Percentiles rank a stretch among this genome's conserved stretches.
These are phyloP conservation scores for Eubasilissa regina DNA, from an alignment of 1,140 invertebrate genomes.

Conservation along the genomic window DNA sequence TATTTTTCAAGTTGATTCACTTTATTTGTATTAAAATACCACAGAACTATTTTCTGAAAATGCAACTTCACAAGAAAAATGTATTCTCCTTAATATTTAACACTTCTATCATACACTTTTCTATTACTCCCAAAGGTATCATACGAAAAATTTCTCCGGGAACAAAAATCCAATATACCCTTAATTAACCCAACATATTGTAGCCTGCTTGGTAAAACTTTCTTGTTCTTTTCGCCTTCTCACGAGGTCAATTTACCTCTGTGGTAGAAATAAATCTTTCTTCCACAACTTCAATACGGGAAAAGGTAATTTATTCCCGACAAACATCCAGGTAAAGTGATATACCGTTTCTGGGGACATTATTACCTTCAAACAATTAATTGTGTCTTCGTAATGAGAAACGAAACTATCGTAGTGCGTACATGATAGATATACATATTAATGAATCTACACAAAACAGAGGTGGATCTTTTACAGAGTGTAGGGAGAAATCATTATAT, in stretches of 20 bases:
- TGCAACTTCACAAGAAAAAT: too few species aligned
- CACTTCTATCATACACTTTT: background rate
- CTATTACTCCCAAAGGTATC: background rate
- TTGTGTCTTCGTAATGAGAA: background rate
- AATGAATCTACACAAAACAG: background rate
- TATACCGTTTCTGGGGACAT: slow-evolving; percentile 18
- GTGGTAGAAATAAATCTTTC: slow-evolving; percentile 30
- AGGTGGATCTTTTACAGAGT: background rate
- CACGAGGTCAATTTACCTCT: slow-evolving; percentile 14
- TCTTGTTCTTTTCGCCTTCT: slow-evolving; percentile 27
- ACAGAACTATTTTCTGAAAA: too few species aligned
- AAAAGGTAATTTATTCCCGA: slow-evolving; percentile 30
- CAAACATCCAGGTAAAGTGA: slow-evolving; percentile 2
- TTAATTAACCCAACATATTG: slow-evolving; percentile 26
- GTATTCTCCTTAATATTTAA: too few species aligned
- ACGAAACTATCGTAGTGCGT: too few species aligned
- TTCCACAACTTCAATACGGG: slow-evolving; percentile 22
- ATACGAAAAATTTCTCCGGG: background rate
- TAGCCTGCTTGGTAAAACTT: slow-evolving; percentile 5
- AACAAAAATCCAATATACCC: slow-evolving; percentile 18
- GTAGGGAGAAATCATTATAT: background rate
- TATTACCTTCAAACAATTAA: background rate
- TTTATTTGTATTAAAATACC: too few species aligned
- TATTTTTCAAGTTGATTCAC: too few species aligned
- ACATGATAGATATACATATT: too few species aligned